Base-by-base conservation (phyloP, 2,888 invertebrate species). In the Opisthograptis luteolata region DNA sequence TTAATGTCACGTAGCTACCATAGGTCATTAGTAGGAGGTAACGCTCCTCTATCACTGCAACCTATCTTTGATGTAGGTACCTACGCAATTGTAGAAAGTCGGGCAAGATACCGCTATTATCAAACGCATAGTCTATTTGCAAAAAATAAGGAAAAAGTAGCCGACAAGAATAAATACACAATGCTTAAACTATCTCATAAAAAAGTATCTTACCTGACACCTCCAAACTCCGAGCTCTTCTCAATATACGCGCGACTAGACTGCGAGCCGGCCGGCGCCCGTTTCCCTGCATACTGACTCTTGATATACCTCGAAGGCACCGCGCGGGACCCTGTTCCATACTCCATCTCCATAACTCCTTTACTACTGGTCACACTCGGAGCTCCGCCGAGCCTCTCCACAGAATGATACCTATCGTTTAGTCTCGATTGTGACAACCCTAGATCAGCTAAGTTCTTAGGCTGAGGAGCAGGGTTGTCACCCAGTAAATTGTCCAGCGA, bases 371-470 rank as follows among this genome's bases (percentile, higher is more conserved):
- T 72, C 13, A 89, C 86, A 44, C 93, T 92, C 0, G 94, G 92
- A 52, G 94, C 93, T 76, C 93, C 94, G 0, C 92, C 93, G 25
- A 94, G 72, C 20, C 94, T 92, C 77, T 97, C 97, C 19, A 96
- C 94, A 3, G 96, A 97, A 73, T 96, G 96, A 72, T 98, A 98
- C 10, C 98, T 92, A 58, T 96, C 96, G 76, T 98, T 98, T 3
- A 98, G 84, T 42, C 96, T 93, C 6, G 96, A 96, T 66, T 96
- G 95, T 0, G 97, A 97, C 25, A 98, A 82, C 1, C 97, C 97
- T 54, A 97, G 79, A 55, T 94, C 95, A 0, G 94, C 92, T 13
- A 96, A 79, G 1, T 94, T 94, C 13, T 92, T 92, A 1, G 92
- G 91, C 36, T 91, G 91, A 0, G 92, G 91, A n/a, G 84, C 87